A percentile compares a stretch with the other conserved stretches of the same genome.
Conservation (phyloP, 2,797 vertebrate species). For the Acanthopagrus latus region DNA sequence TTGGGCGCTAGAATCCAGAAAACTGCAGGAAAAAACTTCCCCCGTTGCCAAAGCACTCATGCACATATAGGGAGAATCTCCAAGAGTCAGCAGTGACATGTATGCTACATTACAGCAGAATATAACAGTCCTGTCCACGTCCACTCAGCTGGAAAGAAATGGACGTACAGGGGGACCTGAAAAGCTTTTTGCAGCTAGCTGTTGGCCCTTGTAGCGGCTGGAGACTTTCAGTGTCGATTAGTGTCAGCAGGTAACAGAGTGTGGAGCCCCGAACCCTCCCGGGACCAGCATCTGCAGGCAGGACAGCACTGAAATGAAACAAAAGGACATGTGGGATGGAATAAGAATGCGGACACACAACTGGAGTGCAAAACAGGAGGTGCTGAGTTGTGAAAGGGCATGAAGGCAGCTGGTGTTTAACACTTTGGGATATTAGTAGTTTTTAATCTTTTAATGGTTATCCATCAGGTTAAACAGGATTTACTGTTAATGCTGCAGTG, state of each 20-base stretch:
- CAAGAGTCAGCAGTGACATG: constrained; percentile 27
- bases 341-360: not conserved
- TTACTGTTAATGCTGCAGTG: constrained; percentile 6
- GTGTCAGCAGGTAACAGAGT: constrained; percentile 70
- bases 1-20: not conserved
- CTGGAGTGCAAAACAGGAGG: constrained; percentile 20
- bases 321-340: constrained; percentile 27
- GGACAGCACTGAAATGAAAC: constrained; percentile 34
- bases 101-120: constrained; percentile 25
- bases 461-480: not conserved
- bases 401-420: not conserved
- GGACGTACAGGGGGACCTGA: constrained; percentile 39
- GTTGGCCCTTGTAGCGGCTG: constrained; percentile 54
- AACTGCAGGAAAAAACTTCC: constrained; percentile 1
- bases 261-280: constrained; percentile 43
- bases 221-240: constrained; percentile 75
- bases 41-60: constrained; percentile 13
- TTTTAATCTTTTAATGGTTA: constrained; percentile 9
- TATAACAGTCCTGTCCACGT: constrained; percentile 31
- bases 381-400: constrained; percentile 1
- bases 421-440: not conserved
- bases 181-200: constrained; percentile 70
- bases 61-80: constrained; percentile 16
- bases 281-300: constrained; percentile 33
- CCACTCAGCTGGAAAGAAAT: constrained; percentile 48